Percentiles rank a stretch among this genome's conserved stretches.
Evolutionary conservation across 2,113 vertebrate genomes (phyloP).

Genomic region (Suricata suricatta): DNA sequence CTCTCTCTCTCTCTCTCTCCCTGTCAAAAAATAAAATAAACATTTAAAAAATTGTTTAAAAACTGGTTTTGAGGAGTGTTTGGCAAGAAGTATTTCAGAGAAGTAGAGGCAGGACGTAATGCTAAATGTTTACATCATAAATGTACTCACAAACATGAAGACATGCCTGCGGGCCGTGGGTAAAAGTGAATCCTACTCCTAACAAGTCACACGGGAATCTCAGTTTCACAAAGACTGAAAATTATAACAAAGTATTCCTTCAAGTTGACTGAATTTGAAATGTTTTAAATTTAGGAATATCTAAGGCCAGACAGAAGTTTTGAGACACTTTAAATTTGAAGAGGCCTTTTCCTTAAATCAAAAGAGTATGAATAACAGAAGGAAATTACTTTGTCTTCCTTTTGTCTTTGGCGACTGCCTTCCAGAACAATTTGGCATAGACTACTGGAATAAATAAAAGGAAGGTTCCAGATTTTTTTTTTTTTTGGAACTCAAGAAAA

Average conservation of each 20-base stretch:
- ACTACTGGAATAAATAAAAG: conserved; percentile 49
- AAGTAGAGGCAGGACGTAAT: background rate
- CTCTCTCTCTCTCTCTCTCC: too few species aligned
- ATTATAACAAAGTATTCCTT: conserved; percentile 8
- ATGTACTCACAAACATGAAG: conserved; percentile 26
- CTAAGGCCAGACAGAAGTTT: conserved; percentile 29
- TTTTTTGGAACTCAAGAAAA: conserved; percentile 53
- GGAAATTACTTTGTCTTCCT: conserved; percentile 35
- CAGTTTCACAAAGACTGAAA: conserved; percentile 44
- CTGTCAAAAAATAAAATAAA: too few species aligned
- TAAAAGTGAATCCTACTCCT: background rate
- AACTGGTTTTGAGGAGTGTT: conserved; percentile 21
- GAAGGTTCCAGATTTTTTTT: conserved; percentile 55
- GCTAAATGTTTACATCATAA: background rate
- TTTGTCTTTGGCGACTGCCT: conserved; percentile 38
- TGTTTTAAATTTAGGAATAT: conserved; percentile 47
- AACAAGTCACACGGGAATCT: conserved; percentile 25
- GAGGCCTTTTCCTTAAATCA: conserved; percentile 59
- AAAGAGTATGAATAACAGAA: conserved; percentile 49
- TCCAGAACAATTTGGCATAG: conserved; percentile 64
- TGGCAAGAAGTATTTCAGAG: background rate
- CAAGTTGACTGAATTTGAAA: conserved; percentile 10
- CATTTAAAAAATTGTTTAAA: too few species aligned
- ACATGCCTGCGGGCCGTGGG: background rate
- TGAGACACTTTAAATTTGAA: conserved; percentile 58